Percentiles rank a stretch among this genome's conserved stretches.
phyloP scores from a whole-genome alignment of 2,113 vertebrate genomes.

The Catharus bicknelli region DNA sequence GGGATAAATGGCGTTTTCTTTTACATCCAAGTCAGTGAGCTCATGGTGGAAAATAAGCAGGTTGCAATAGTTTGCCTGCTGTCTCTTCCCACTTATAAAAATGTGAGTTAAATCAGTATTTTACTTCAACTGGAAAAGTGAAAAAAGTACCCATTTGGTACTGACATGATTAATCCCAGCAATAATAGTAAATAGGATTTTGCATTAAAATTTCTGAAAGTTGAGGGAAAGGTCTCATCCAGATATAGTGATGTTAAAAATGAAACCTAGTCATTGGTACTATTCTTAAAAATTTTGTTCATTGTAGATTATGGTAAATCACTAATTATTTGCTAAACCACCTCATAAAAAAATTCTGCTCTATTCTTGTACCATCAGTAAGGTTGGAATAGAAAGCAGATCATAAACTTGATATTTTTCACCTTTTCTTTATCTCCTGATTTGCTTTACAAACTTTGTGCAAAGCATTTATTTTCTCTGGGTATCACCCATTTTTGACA shows the following conservation, averaged over 20 bases:
- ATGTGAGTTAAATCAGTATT: background rate
- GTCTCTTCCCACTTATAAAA: background rate
- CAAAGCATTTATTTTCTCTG: conserved; percentile 34
- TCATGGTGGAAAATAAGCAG: background rate
- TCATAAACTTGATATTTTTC: background rate
- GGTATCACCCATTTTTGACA: background rate
- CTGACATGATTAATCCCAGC: background rate
- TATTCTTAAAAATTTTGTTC: background rate
- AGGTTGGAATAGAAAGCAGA: conserved; percentile 26
- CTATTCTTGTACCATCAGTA: background rate
- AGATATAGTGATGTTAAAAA: background rate
- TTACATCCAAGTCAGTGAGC: background rate
- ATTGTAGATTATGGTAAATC: background rate
- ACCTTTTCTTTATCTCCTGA: background rate
- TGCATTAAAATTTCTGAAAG: background rate
- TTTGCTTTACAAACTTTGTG: background rate
- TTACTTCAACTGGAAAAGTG: background rate
- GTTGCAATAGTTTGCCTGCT: background rate
- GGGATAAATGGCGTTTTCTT: background rate
- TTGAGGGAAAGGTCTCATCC: background rate
- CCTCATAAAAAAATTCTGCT: background rate
- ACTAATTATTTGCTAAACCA: background rate
- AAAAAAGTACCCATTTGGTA: background rate
- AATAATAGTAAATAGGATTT: background rate
- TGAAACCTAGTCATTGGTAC: background rate